Evolutionary conservation across 1,140 invertebrate genomes (phyloP).

Genomic region (Zeugodacus cucurbitae): DNA sequence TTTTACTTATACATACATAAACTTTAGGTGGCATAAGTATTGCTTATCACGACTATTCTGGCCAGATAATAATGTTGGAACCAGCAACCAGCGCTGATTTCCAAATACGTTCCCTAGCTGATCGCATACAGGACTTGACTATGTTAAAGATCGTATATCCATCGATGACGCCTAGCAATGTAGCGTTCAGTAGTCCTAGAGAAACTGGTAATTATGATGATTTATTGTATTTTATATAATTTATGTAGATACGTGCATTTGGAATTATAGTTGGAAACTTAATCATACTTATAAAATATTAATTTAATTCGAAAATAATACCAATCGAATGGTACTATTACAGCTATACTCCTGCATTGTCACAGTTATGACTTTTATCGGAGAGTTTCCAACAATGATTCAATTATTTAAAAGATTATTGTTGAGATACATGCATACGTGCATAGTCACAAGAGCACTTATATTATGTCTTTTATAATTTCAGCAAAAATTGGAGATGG

Average conservation of each 20-base stretch:
- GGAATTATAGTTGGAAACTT: too few relatives aligned
- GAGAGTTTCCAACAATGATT: too few relatives aligned
- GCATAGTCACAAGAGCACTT: too few relatives aligned
- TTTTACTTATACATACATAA: not conserved
- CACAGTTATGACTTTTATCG: too few relatives aligned
- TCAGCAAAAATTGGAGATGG: not conserved
- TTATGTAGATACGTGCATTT: too few relatives aligned
- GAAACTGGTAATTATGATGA: conserved; percentile 73
- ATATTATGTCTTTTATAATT: not conserved
- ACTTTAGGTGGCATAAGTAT: conserved; percentile 86
- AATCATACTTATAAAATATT: too few relatives aligned
- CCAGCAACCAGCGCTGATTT: conserved; percentile 95
- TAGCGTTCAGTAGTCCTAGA: conserved; percentile 88
- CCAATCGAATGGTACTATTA: too few relatives aligned
- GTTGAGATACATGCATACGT: too few relatives aligned
- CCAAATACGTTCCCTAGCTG: conserved; percentile 86
- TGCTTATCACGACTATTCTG: conserved; percentile 78
- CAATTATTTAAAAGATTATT: too few relatives aligned
- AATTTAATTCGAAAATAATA: too few relatives aligned
- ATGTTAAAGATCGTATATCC: conserved; percentile 88
- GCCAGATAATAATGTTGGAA: conserved; percentile 85
- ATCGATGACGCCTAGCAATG: conserved; percentile 87
- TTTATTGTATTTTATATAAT: too few relatives aligned
- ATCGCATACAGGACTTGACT: conserved; percentile 88
- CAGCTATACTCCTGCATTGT: too few relatives aligned